phyloP scores from a whole-genome alignment of 2,888 invertebrate species.

The Eupithecia centaureata region DNA sequence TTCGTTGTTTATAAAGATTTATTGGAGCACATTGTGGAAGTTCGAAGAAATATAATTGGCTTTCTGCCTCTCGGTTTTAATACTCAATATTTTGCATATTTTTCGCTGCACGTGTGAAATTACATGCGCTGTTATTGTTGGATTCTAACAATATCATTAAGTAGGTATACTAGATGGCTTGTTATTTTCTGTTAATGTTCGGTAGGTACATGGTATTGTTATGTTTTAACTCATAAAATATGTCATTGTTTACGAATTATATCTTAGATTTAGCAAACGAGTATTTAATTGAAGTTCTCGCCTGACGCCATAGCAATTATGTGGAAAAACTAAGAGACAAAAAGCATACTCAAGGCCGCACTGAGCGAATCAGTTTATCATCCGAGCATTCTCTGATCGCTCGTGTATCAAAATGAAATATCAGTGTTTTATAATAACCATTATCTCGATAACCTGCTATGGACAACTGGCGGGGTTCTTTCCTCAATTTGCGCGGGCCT shows the following conservation, averaged over 20 bases:
- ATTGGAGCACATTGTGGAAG: not conserved
- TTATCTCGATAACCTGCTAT: constrained; percentile 31
- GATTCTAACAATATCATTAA: too few species aligned
- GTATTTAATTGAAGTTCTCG: constrained; percentile 6
- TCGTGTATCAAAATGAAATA: constrained; percentile 46
- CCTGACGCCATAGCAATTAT: constrained; percentile 45
- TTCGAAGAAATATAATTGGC: not conserved
- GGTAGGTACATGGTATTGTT: too few species aligned
- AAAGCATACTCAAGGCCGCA: constrained; percentile 48
- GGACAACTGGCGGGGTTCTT: constrained; percentile 45
- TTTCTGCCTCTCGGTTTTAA: not conserved
- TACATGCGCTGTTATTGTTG: too few species aligned
- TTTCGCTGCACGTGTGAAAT: too few species aligned
- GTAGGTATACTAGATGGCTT: too few species aligned
- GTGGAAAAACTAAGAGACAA: constrained; percentile 46
- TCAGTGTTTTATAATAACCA: constrained; percentile 38
- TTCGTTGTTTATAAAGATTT: too few species aligned
- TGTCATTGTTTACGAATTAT: not conserved
- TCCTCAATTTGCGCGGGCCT: constrained; percentile 38
- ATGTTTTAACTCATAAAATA: not conserved
- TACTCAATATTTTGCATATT: not conserved
- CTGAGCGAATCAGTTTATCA: constrained; percentile 46
- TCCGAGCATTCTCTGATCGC: constrained; percentile 39
- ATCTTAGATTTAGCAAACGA: not conserved
- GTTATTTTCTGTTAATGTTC: too few species aligned